phyloP scores from a whole-genome alignment of 2,113 vertebrate species.

The Motacilla tschutschensis region DNA sequence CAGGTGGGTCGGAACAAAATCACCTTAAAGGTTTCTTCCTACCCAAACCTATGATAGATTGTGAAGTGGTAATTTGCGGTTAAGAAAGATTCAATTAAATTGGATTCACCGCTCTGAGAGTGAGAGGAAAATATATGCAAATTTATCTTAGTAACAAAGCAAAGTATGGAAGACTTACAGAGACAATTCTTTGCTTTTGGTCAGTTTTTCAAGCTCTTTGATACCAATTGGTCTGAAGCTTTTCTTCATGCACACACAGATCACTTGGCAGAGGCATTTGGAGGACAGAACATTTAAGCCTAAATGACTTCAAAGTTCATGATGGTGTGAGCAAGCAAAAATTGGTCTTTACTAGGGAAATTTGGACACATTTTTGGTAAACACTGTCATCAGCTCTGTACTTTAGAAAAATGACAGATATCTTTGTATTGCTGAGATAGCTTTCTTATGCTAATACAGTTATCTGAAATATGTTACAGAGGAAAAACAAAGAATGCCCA shows the following conservation, averaged over 20 bases:
- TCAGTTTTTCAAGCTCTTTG: background rate
- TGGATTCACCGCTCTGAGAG: background rate
- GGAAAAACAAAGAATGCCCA: background rate
- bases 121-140: background rate
- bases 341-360: background rate
- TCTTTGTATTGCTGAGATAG: background rate
- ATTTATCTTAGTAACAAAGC: background rate
- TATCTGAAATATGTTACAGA: background rate
- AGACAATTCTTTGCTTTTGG: background rate
- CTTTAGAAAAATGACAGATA: background rate
- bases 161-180: background rate
- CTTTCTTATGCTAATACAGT: background rate
- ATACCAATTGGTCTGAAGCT: background rate
- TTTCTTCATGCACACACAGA: background rate
- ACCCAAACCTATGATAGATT: background rate
- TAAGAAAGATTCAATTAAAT: background rate
- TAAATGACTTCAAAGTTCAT: background rate
- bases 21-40: background rate
- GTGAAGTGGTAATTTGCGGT: background rate
- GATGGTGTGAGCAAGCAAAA: background rate
- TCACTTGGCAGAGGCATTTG: background rate
- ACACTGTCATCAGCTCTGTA: background rate
- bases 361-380: background rate
- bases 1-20: too few species aligned
- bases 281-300: background rate